Percentiles rank a stretch among this genome's conserved stretches.
Evolutionary conservation across 2,113 vertebrate genomes (phyloP).

Genomic region (Rhinolophus ferrumequinum): DNA sequence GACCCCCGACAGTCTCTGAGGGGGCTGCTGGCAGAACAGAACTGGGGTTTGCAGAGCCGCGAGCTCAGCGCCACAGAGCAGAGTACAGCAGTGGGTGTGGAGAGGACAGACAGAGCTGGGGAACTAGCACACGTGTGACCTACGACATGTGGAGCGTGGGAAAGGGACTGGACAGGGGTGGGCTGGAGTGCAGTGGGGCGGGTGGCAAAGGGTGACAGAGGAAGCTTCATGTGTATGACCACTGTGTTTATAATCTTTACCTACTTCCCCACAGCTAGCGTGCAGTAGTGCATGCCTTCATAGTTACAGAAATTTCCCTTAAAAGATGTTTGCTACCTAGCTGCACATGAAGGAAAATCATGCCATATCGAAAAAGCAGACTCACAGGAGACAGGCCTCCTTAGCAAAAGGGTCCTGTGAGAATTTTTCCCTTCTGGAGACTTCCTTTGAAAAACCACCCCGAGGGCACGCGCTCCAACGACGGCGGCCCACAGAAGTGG

Average conservation of each 20-base stretch:
- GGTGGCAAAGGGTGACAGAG: accelerated
- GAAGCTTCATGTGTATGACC: too few species aligned
- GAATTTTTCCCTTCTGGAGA: too few species aligned
- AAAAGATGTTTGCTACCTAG: background rate
- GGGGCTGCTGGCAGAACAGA: background rate
- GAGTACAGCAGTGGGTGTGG: accelerated
- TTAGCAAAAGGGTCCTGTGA: accelerated
- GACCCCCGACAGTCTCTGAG: background rate
- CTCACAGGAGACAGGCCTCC: background rate
- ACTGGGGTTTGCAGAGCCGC: background rate
- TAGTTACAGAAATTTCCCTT: background rate
- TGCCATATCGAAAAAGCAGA: background rate
- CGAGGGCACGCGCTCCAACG: background rate
- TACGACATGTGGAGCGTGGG: accelerated
- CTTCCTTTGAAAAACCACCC: background rate
- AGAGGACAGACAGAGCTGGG: accelerated
- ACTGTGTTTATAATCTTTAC: accelerated
- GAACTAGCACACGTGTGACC: accelerated
- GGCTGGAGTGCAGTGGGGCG: accelerated
- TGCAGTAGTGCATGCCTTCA: background rate
- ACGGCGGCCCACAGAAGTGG: accelerated
- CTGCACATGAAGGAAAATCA: background rate
- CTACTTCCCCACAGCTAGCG: accelerated
- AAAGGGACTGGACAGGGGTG: accelerated
- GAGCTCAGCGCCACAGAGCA: background rate